phyloP scores from a whole-genome alignment of 2,113 vertebrate species.

The Cyanistes caeruleus region DNA sequence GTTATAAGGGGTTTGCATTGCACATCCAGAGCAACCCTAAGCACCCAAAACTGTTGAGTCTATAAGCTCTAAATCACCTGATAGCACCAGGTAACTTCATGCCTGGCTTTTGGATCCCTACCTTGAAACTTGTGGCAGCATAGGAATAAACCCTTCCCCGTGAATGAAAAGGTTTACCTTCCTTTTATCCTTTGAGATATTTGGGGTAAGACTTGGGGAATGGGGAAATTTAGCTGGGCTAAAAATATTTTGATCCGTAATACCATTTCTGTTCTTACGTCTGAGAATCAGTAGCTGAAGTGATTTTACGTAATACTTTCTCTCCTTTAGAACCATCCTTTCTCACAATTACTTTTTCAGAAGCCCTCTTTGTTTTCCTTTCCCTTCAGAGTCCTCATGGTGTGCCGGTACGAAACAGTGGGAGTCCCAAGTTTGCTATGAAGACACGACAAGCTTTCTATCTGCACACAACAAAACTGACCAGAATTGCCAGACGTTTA shows the following conservation, averaged over 20 bases:
- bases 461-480: conserved; percentile 89
- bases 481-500: conserved; percentile 86
- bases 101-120: background rate
- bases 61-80: background rate
- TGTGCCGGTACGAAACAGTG: conserved; percentile 85
- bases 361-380: background rate
- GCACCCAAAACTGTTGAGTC: background rate
- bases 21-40: background rate
- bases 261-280: background rate
- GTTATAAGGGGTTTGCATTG: background rate
- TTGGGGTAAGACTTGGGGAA: background rate
- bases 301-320: background rate
- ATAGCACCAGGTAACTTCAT: background rate
- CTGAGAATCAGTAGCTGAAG: background rate
- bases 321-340: background rate
- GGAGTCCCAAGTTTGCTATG: conserved; percentile 95
- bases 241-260: background rate
- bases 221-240: background rate
- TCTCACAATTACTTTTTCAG: background rate
- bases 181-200: background rate
- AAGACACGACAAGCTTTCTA: conserved; percentile 97
- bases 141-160: background rate
- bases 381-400: conserved; percentile 88
- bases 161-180: background rate
- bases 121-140: background rate